Conservation (phyloP, 2,113 vertebrate genomes). For the Pelvicachromis taeniatus region DNA sequence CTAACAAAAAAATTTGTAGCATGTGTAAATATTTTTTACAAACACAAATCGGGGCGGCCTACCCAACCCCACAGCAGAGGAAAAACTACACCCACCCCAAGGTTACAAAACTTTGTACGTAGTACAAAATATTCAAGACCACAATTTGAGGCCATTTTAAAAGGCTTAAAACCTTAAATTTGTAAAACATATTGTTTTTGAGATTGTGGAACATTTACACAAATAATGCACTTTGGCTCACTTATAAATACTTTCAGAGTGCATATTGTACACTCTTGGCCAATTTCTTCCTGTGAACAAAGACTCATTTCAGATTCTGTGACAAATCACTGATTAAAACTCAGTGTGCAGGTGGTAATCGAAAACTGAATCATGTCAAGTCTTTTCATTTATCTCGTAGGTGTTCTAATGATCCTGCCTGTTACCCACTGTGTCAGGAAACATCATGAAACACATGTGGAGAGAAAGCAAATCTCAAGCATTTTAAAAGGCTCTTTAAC, state of each 20-base stretch:
- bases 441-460: constrained; percentile 4
- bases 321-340: not conserved
- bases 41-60: too few relatives aligned
- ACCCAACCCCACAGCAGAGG: too few relatives aligned
- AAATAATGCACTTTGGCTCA: not conserved
- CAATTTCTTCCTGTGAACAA: not conserved
- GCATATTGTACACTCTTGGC: not conserved
- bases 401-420: constrained; percentile 46
- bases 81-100: too few relatives aligned
- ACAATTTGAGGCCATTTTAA: not conserved
- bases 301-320: not conserved
- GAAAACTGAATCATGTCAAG: constrained; percentile 9
- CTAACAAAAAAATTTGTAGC: too few relatives aligned
- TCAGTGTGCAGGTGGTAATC: constrained; percentile 16
- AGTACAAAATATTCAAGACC: not conserved
- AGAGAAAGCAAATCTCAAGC: constrained; percentile 11
- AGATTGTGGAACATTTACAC: not conserved
- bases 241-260: not conserved
- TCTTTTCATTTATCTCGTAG: constrained; percentile 25
- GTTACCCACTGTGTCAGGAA: constrained; percentile 40
- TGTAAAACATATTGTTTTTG: not conserved
- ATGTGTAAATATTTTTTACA: too few relatives aligned
- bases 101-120: not conserved
- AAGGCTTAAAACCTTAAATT: not conserved
- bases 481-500: constrained; percentile 44